Conservation (phyloP, 1,140 invertebrate genomes). For the Mycetomoellerius zeteki region DNA sequence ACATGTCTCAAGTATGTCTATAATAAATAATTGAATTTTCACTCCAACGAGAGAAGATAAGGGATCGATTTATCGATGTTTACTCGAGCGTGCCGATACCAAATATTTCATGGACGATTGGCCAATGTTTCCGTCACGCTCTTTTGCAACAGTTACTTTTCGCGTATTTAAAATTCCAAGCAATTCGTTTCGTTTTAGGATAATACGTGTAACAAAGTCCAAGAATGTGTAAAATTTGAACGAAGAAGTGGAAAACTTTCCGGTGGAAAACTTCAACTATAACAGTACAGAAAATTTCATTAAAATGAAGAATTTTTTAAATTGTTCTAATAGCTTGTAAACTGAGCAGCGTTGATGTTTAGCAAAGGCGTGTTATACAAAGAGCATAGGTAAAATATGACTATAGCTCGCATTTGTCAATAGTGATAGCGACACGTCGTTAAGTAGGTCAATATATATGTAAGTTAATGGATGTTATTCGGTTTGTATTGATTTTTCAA, state of each 20-base stretch:
- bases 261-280: background rate
- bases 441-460: slow-evolving; percentile 36
- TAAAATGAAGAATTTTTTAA: background rate
- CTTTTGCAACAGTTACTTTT: background rate
- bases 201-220: background rate
- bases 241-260: no score
- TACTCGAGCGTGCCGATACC: slow-evolving; percentile 4
- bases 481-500: slow-evolving; percentile 30
- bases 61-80: slow-evolving; percentile 35
- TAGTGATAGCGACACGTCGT: slow-evolving; percentile 9
- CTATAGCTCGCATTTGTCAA: slow-evolving; percentile 33
- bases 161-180: background rate
- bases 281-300: slow-evolving; percentile 11
- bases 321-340: background rate
- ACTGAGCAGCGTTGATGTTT: background rate
- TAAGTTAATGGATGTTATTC: background rate
- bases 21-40: slow-evolving; percentile 46
- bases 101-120: slow-evolving; percentile 41
- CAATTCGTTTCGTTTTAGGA: background rate
- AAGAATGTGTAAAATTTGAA: slow-evolving; percentile 11
- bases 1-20: slow-evolving; percentile 31
- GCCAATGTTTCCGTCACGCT: background rate
- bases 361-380: background rate
- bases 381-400: background rate
- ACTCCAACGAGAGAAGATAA: background rate